These are phyloP conservation scores for Epizoanthus ramosus DNA, from an alignment of 92 coral and sea anemone species.

Conservation along the genomic window DNA sequence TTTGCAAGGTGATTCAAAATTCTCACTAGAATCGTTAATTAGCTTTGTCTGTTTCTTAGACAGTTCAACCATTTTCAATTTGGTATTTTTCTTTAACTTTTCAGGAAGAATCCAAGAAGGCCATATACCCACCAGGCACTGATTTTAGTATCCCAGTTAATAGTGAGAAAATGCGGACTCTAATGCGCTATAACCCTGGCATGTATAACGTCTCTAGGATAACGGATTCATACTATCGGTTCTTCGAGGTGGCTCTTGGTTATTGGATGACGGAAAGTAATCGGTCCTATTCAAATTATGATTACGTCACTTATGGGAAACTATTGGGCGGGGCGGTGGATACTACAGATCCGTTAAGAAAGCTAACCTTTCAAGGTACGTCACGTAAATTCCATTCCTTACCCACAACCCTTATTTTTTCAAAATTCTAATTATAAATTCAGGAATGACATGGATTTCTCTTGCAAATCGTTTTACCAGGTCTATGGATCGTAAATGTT, in stretches of 20 bases:
- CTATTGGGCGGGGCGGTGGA: constrained; percentile 81
- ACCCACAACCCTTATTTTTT: background rate
- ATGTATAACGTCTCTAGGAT: constrained; percentile 67
- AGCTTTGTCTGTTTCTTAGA: no score
- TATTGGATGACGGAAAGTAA: constrained; percentile 80
- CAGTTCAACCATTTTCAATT: no score
- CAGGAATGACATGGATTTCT: no score
- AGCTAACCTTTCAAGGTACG: constrained; percentile 70
- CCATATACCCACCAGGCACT: constrained; percentile 77
- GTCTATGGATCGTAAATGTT: no score
- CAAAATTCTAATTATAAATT: background rate
- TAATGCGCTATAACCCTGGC: constrained; percentile 72
- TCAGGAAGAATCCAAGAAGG: constrained; percentile 73
- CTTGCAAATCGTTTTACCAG: no score
- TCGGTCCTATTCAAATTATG: constrained; percentile 60
- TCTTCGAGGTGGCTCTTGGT: constrained; percentile 86
- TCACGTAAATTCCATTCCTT: background rate
- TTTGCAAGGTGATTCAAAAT: no score
- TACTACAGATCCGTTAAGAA: constrained; percentile 47
- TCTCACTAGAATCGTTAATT: no score
- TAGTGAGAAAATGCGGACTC: constrained; percentile 60
- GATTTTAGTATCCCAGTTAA: constrained; percentile 72
- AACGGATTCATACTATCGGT: constrained; percentile 82
- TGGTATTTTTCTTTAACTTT: background rate
- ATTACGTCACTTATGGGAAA: constrained; percentile 58